Percentiles rank a stretch among this genome's conserved stretches.
These are phyloP conservation scores for Melitaea athalia DNA, from an alignment of 2,888 invertebrate genomes.

Conservation along the genomic window DNA sequence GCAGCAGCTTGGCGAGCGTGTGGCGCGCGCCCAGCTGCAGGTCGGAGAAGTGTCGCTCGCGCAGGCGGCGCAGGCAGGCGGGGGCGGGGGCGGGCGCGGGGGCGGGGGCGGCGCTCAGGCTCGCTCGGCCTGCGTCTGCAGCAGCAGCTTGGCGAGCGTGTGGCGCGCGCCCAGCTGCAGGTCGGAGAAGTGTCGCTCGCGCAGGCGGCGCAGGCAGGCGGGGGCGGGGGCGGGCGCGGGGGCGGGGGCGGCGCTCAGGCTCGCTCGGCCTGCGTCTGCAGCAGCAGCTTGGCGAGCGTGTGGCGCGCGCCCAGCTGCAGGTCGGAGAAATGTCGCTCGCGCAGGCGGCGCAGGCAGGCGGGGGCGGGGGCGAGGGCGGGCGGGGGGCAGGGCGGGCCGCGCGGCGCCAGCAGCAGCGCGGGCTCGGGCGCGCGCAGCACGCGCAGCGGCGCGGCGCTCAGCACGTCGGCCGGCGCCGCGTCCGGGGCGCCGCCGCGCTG, in stretches of 20 bases:
- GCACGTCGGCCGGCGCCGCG: conserved; percentile 57
- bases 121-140: too few relatives aligned
- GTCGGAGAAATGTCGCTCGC: conserved; percentile 43
- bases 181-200: too few relatives aligned
- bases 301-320: conserved; percentile 70
- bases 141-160: too few relatives aligned
- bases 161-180: too few relatives aligned
- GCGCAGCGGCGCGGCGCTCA: conserved; percentile 82
- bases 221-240: too few relatives aligned
- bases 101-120: too few relatives aligned
- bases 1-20: too few relatives aligned
- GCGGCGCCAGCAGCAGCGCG: conserved; percentile 45
- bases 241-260: conserved; percentile 33
- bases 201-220: too few relatives aligned
- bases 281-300: conserved; percentile 82
- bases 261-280: conserved; percentile 69
- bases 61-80: too few relatives aligned
- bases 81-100: too few relatives aligned
- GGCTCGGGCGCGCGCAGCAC: conserved; percentile 83
- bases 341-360: conserved; percentile 42
- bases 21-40: too few relatives aligned
- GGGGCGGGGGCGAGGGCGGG: conserved; percentile 12
- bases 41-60: too few relatives aligned
- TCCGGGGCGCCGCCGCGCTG: conserved; percentile 35
- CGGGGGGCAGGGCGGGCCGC: conserved; percentile 49